These are phyloP conservation scores for Lissonota sp. DNA, from an alignment of 2,888 invertebrate genomes.

Conservation along the genomic window DNA sequence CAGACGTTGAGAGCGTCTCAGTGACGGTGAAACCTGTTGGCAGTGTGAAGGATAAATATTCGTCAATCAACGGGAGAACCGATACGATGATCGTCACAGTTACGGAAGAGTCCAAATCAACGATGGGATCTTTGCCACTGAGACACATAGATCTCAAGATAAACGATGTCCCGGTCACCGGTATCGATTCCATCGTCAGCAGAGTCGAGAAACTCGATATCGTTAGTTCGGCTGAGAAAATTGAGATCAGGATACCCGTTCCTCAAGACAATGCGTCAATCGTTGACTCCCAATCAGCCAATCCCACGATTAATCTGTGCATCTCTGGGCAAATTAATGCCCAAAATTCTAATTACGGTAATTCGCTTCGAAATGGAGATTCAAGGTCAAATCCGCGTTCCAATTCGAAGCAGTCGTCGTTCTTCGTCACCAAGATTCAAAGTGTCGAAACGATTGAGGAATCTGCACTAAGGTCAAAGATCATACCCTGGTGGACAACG, in stretches of 20 bases:
- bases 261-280: conserved; percentile 1
- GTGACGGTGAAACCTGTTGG: conserved; percentile 56
- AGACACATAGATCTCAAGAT: conserved; percentile 71
- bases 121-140: conserved; percentile 33
- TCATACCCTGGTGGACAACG: conserved; percentile 66
- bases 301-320: conserved; percentile 51
- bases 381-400: conserved; percentile 17
- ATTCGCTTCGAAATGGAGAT: not conserved
- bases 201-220: conserved; percentile 68
- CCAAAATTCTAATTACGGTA: not conserved
- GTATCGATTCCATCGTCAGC: conserved; percentile 65
- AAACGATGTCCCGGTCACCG: conserved; percentile 70
- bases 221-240: conserved; percentile 68
- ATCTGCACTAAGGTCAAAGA: conserved; percentile 13
- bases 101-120: conserved; percentile 50
- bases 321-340: conserved; percentile 33
- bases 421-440: conserved; percentile 2
- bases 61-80: not conserved
- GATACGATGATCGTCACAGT: conserved; percentile 59
- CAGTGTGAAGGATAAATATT: not conserved
- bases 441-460: conserved; percentile 1
- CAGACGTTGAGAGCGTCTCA: conserved; percentile 65
- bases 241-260: conserved; percentile 71
- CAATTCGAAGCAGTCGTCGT: not conserved
- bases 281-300: not conserved